Percentiles rank a stretch among this genome's conserved stretches.
phyloP scores from a whole-genome alignment of 2,797 vertebrate genomes.

The Numenius phaeopus region DNA sequence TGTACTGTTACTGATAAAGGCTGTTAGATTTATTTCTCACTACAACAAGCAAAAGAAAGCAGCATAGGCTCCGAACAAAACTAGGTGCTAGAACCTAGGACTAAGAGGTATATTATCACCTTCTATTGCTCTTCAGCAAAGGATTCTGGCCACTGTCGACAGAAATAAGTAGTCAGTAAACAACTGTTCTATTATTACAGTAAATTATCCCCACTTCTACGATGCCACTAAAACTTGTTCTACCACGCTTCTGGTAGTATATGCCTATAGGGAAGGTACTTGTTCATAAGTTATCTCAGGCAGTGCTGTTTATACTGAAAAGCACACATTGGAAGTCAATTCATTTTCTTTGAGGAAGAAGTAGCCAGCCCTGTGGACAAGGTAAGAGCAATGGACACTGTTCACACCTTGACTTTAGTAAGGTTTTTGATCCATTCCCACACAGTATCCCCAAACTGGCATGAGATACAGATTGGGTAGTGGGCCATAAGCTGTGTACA shows the following conservation, averaged over 20 bases:
- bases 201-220: background rate
- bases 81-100: slow-evolving; percentile 76
- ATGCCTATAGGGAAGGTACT: background rate
- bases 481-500: background rate
- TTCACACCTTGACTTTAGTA: background rate
- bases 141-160: slow-evolving; percentile 86
- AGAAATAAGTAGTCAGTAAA: slow-evolving; percentile 83
- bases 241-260: background rate
- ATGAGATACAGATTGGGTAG: background rate
- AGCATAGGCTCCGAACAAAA: slow-evolving; percentile 66
- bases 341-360: background rate
- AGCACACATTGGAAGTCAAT: background rate
- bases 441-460: background rate
- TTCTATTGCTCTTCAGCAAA: slow-evolving; percentile 87
- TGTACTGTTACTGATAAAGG: slow-evolving; percentile 63
- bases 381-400: background rate
- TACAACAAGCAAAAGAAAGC: slow-evolving; percentile 44
- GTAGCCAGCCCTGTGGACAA: background rate
- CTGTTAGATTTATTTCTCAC: slow-evolving; percentile 68
- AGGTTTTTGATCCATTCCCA: background rate
- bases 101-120: slow-evolving; percentile 83
- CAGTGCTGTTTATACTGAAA: background rate
- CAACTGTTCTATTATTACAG: background rate
- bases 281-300: background rate
- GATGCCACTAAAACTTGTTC: background rate